These are phyloP conservation scores for Leptarthrus brevirostris DNA, from an alignment of 2,888 invertebrate genomes.

Conservation along the genomic window DNA sequence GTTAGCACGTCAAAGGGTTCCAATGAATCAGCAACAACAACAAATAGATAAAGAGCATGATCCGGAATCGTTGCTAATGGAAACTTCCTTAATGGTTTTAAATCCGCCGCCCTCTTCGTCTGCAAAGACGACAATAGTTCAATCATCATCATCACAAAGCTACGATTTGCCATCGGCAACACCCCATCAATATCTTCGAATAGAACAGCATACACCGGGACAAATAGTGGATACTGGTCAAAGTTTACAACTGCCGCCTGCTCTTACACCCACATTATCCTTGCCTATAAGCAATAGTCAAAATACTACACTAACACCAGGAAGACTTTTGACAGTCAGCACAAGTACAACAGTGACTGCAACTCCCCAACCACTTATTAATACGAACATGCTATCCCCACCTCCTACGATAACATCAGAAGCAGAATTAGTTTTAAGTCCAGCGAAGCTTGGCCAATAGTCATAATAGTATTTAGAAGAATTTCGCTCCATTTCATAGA, in stretches of 20 bases:
- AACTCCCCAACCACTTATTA: constrained; percentile 48
- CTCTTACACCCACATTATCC: constrained; percentile 57
- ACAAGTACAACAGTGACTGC: constrained; percentile 53
- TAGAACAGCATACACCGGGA: constrained; percentile 45
- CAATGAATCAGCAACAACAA: constrained; percentile 62
- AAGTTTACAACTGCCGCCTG: constrained; percentile 57
- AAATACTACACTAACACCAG: constrained; percentile 55
- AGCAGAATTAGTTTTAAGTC: constrained; percentile 66
- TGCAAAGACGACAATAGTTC: constrained; percentile 54
- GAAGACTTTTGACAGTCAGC: constrained; percentile 59
- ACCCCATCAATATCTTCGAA: constrained; percentile 57
- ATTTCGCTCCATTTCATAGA: background rate
- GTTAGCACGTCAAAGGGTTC: constrained; percentile 63
- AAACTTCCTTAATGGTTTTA: constrained; percentile 64
- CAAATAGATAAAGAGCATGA: constrained; percentile 53
- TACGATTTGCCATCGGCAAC: constrained; percentile 62
- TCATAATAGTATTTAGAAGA: constrained; percentile 17
- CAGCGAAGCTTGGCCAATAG: constrained; percentile 67
- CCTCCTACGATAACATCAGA: constrained; percentile 56
- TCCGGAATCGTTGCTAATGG: constrained; percentile 60
- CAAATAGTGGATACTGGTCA: constrained; percentile 51
- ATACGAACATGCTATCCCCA: constrained; percentile 42
- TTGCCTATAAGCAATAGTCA: constrained; percentile 51
- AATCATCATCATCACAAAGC: constrained; percentile 52
- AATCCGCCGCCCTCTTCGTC: constrained; percentile 55